Conservation (phyloP, 2,113 vertebrate species). For the Saguinus midas region DNA sequence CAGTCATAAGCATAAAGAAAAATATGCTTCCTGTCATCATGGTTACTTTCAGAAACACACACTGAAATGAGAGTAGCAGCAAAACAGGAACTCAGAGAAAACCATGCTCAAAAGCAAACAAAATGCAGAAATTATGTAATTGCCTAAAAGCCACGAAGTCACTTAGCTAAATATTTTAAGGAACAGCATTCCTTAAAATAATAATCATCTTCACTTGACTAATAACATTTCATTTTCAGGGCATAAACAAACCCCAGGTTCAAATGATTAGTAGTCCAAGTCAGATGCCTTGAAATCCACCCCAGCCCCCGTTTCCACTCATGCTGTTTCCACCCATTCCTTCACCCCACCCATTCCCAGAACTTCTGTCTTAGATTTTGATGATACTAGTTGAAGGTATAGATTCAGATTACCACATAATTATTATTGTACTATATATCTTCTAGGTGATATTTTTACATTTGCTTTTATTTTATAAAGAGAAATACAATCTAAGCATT, state of each 20-base stretch:
- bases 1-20: background rate
- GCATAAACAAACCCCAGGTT: background rate
- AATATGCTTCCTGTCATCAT: background rate
- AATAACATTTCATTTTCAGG: background rate
- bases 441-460: background rate
- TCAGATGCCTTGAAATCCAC: background rate
- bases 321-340: background rate
- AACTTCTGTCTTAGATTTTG: constrained; percentile 8
- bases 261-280: background rate
- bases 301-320: background rate
- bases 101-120: background rate
- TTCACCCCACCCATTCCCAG: background rate
- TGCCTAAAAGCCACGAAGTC: background rate
- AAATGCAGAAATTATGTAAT: background rate
- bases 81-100: background rate
- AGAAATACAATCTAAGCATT: background rate
- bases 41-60: background rate
- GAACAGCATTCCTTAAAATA: background rate
- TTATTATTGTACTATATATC: background rate
- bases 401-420: background rate
- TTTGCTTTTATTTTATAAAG: background rate
- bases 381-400: background rate
- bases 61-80: background rate
- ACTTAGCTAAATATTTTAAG: background rate
- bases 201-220: background rate